Base-by-base conservation (phyloP, 1,140 invertebrate species). In the Nautilus pompilius region DNA sequence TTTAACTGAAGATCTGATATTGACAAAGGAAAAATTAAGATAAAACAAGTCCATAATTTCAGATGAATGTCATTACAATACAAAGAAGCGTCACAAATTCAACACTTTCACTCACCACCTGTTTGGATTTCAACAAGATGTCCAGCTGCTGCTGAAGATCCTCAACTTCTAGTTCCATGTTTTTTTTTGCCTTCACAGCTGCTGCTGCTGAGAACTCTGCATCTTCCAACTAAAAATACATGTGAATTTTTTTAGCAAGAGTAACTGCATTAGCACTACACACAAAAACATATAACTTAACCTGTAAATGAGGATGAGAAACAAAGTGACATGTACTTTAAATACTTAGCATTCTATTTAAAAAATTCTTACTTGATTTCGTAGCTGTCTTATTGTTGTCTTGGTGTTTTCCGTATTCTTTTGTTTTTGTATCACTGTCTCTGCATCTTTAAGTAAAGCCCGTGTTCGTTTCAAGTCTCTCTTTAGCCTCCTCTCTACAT, bases 361-460 rank as follows among this genome's bases (percentile, higher is more conserved):
- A 1, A 69, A 13, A 26, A 53, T 13, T 36, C 57, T 62, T 69
- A 89, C 87, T 84, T 90, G 92, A 83, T 96, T 95, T 69, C 91
- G 90, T 49, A 98, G 84, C 75, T 95, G 92, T 62, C 93, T 83
- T 4, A 96, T 88, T 48, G 92, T 87, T 13, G 89, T 88, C 80
- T 95, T 95, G 80, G 86, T 90, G 0, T 90, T 89, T 8, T 90
- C 90, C 62, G 95, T 91, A 20, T 89, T 89, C 73, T 92, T 93
- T 4, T 90, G 88, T 65, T 92, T 88, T 74, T 95, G 91, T 55
- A 96, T 82, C 83, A 89, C 88, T 8, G 65, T 63, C 56, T 80
- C 78, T 26, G 80, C 78, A 70, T 82, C 80, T 22, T 70, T 65
- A 24, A 82, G 60, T 49, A 82, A 59, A 26, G 79, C 79, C 64